phyloP scores from a whole-genome alignment of 1,140 invertebrate genomes.

The Neodiprion fabricii region DNA sequence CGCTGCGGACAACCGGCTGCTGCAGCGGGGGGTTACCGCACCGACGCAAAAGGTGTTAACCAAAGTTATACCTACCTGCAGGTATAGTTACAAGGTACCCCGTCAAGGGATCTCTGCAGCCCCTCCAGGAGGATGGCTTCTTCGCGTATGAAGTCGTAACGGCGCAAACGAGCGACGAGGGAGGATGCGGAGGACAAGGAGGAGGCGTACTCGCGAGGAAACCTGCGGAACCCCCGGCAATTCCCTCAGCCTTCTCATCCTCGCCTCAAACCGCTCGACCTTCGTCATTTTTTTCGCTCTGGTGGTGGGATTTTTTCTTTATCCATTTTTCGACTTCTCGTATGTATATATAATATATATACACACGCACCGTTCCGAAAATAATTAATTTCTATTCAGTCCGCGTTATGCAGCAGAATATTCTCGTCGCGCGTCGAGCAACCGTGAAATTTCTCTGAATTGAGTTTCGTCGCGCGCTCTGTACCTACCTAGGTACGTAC shows the following conservation, averaged over 20 bases:
- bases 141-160: neutral
- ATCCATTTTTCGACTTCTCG: neutral
- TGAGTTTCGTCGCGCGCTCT: neutral
- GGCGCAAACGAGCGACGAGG: neutral
- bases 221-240: too few species aligned
- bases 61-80: too few species aligned
- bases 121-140: neutral
- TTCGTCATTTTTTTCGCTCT: neutral
- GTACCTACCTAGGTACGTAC: neutral
- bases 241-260: too few species aligned
- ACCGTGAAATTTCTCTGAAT: constrained; percentile 15
- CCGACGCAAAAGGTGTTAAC: too few species aligned
- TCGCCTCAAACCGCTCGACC: neutral
- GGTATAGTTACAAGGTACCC: neutral
- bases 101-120: too few species aligned
- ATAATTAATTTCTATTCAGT: constrained; percentile 15
- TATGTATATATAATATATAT: too few species aligned
- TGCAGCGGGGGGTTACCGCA: too few species aligned
- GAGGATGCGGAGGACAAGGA: too few species aligned
- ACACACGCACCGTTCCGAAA: neutral
- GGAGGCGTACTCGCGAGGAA: too few species aligned
- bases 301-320: neutral
- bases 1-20: too few species aligned
- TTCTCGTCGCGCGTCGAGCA: neutral
- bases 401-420: constrained; percentile 17